Percentiles rank a stretch among this genome's conserved stretches.
Conservation (phyloP, 2,888 invertebrate species). For the Chymomyza caudatula region DNA sequence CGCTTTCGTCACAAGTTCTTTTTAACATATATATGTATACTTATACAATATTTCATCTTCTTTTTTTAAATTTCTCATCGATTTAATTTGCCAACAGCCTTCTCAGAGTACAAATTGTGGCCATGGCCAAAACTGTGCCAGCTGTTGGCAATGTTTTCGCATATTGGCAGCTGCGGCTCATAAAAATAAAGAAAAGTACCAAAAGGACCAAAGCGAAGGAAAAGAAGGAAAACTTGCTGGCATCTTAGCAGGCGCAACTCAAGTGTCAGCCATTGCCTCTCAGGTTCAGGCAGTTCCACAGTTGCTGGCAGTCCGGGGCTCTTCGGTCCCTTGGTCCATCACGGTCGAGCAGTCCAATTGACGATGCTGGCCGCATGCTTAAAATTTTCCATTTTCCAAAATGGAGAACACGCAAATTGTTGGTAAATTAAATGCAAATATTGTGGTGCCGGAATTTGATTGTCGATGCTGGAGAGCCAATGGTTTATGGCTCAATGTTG, state of each 20-base stretch:
- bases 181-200: background rate
- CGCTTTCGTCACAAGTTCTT: too few species aligned
- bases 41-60: too few species aligned
- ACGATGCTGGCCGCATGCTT: conserved; percentile 23
- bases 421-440: conserved; percentile 51
- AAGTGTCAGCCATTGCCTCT: background rate
- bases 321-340: background rate
- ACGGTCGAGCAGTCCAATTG: conserved; percentile 31
- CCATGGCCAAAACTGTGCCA: background rate
- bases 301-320: too few species aligned
- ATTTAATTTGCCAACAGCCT: background rate
- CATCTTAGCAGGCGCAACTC: background rate
- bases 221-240: background rate
- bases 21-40: too few species aligned
- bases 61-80: background rate
- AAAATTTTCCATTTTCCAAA: conserved; percentile 35
- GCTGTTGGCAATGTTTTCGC: background rate
- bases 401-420: conserved; percentile 46
- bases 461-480: conserved; percentile 17
- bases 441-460: conserved; percentile 45
- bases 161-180: background rate
- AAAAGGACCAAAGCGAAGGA: background rate
- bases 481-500: conserved; percentile 3
- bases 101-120: background rate
- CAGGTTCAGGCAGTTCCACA: background rate